A percentile compares a stretch with the other conserved stretches of the same genome.
These are phyloP conservation scores for Otolemur garnettii DNA, from an alignment of 2,113 vertebrate genomes.

Conservation along the genomic window DNA sequence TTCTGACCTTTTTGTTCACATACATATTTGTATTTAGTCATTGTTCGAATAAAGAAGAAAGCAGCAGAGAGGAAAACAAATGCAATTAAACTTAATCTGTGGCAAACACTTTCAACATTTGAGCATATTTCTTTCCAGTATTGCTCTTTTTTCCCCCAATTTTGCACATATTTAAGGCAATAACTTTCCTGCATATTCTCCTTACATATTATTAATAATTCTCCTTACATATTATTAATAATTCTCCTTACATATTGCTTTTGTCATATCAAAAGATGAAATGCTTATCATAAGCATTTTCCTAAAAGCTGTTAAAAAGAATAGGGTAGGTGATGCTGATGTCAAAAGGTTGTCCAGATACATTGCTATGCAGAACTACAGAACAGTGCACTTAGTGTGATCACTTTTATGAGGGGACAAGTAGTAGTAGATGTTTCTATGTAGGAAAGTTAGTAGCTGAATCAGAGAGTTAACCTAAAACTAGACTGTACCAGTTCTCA, in stretches of 20 bases:
- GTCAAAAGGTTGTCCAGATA: background rate
- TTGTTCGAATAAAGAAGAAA: background rate
- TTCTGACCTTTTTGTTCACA: background rate
- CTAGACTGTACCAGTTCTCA: background rate
- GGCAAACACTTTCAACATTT: background rate
- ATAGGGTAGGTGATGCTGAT: background rate
- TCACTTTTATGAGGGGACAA: background rate
- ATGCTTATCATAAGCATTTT: background rate
- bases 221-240: background rate
- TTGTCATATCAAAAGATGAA: background rate
- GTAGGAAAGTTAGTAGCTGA: background rate
- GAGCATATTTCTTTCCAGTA: background rate
- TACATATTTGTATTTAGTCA: background rate
- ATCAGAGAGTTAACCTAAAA: background rate
- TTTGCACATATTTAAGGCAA: background rate
- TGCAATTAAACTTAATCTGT: background rate
- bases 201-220: too few relatives aligned
- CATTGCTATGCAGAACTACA: background rate
- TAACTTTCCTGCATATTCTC: background rate
- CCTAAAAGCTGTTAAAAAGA: background rate
- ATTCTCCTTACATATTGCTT: background rate
- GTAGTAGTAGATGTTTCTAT: background rate
- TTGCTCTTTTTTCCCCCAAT: background rate
- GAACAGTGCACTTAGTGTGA: background rate
- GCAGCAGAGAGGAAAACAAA: background rate